Conservation (phyloP, 2,113 vertebrate genomes). For the Dipodomys stephensi region DNA sequence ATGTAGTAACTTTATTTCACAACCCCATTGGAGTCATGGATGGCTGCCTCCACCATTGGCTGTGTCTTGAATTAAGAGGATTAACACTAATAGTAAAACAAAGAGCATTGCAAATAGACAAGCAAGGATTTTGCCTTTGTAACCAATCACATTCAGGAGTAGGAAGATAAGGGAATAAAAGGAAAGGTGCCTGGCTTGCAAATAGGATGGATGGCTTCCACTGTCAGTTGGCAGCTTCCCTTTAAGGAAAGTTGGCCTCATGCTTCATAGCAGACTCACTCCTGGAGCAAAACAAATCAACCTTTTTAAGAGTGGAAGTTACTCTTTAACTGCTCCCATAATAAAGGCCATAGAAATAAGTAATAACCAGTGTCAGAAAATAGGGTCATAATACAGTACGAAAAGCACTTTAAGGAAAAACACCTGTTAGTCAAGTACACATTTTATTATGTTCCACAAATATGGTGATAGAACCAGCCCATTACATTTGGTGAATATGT, state of each 20-base stretch:
- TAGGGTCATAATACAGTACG: conserved; percentile 73
- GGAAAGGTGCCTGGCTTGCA: background rate
- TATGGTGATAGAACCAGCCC: conserved; percentile 66
- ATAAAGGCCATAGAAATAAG: conserved; percentile 84
- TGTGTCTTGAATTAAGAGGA: conserved; percentile 12
- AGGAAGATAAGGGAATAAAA: conserved; percentile 45
- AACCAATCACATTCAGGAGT: background rate
- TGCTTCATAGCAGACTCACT: conserved; percentile 72
- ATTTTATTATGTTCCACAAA: conserved; percentile 80
- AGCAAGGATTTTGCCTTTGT: conserved; percentile 43
- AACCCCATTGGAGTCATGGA: background rate
- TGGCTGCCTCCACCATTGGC: background rate
- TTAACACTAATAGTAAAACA: conserved; percentile 67
- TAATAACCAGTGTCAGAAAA: conserved; percentile 83
- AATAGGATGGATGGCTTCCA: conserved; percentile 67
- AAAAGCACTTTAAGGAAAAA: conserved; percentile 78
- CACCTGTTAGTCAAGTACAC: conserved; percentile 76
- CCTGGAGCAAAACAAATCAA: conserved; percentile 85
- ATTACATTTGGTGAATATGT: conserved; percentile 67
- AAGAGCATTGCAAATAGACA: conserved; percentile 23
- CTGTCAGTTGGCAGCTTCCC: conserved; percentile 69
- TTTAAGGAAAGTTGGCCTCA: conserved; percentile 80
- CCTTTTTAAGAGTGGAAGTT: conserved; percentile 84
- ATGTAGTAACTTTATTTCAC: background rate
- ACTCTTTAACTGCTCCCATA: conserved; percentile 84